Percentiles rank a stretch among this genome's conserved stretches.
phyloP scores from a whole-genome alignment of 2,888 invertebrate genomes.

The Marronus borbonicus region DNA sequence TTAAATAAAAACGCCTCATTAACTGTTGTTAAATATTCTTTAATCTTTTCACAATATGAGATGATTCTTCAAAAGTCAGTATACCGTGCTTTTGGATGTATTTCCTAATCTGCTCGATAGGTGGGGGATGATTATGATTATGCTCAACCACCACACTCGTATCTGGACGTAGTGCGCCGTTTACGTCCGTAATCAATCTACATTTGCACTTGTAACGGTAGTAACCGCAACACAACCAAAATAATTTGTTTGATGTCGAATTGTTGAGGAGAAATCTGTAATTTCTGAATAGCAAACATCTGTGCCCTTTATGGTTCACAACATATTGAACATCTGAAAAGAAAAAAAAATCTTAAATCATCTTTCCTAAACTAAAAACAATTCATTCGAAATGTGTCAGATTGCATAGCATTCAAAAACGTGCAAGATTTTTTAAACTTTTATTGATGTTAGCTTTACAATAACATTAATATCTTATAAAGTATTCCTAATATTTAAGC shows the following conservation, averaged over 20 bases:
- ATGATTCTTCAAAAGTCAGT: not conserved
- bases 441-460: not conserved
- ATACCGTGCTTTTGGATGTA: not conserved
- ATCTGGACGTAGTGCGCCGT: not conserved
- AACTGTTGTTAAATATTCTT: not conserved
- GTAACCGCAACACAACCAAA: conserved; percentile 41
- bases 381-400: not conserved
- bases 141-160: too few species aligned
- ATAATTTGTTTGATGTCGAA: not conserved
- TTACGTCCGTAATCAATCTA: conserved; percentile 18
- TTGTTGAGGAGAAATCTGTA: conserved; percentile 46
- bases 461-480: not conserved
- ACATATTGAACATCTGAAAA: conserved; percentile 19
- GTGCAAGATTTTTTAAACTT: not conserved
- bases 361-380: not conserved
- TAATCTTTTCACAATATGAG: not conserved
- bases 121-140: conserved; percentile 31
- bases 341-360: not conserved
- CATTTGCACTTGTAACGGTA: conserved; percentile 20
- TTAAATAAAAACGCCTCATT: not conserved
- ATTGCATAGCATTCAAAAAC: not conserved
- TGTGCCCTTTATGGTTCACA: conserved; percentile 1
- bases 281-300: conserved; percentile 33
- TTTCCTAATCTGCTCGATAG: conserved; percentile 22
- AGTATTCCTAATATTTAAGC: not conserved